A percentile compares a stretch with the other conserved stretches of the same genome.
phyloP scores from a whole-genome alignment of 1,140 invertebrate species.

The Pseudoatta argentina region DNA sequence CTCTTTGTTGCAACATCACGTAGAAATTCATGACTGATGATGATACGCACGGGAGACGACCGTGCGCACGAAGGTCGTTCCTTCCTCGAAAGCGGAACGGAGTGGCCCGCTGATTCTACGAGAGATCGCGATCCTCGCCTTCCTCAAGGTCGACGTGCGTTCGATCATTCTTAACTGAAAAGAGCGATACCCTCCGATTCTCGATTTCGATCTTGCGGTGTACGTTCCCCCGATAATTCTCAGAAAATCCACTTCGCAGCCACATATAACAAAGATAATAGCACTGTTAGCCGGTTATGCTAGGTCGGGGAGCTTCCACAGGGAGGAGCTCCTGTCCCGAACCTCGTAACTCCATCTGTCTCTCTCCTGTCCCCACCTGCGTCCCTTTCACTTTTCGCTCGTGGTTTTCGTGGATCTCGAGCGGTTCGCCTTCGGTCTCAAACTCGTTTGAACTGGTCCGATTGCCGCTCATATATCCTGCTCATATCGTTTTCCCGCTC shows the following conservation, averaged over 20 bases:
- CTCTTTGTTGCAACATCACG: constrained; percentile 41
- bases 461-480: constrained; percentile 46
- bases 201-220: not conserved
- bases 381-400: constrained; percentile 83
- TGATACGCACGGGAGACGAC: constrained; percentile 31
- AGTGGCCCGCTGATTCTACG: constrained; percentile 11
- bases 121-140: constrained; percentile 27
- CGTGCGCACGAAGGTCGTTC: constrained; percentile 41
- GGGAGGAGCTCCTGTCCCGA: not conserved
- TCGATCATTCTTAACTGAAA: not conserved
- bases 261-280: constrained; percentile 15
- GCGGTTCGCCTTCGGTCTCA: constrained; percentile 80
- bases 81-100: constrained; percentile 52
- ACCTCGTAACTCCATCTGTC: not conserved
- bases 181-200: not conserved
- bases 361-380: not conserved
- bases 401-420: constrained; percentile 77
- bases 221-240: constrained; percentile 28
- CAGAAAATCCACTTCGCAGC: not conserved
- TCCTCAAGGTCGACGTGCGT: constrained; percentile 14
- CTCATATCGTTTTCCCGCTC: constrained; percentile 35
- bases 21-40: constrained; percentile 38
- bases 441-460: constrained; percentile 81
- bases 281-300: constrained; percentile 70
- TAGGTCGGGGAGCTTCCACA: constrained; percentile 80